A percentile compares a stretch with the other conserved stretches of the same genome.
Evolutionary conservation across 2,888 invertebrate genomes (phyloP).

Genomic region (Lepidochrysops patricia): DNA sequence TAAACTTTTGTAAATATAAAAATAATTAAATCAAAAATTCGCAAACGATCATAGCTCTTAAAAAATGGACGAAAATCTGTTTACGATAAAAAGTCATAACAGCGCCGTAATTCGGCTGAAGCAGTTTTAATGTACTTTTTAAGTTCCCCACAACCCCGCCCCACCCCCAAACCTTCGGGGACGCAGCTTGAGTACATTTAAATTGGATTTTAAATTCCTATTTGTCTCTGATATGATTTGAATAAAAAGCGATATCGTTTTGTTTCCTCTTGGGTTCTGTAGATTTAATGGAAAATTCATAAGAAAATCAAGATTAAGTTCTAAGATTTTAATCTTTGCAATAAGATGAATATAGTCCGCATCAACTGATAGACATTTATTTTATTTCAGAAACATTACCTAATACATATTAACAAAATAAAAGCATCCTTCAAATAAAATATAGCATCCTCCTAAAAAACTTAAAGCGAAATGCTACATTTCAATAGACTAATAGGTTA

Average conservation of each 20-base stretch:
- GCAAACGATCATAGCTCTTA: background rate
- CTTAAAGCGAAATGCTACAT: no score
- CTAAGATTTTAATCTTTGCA: background rate
- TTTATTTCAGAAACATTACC: no score
- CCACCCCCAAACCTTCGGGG: slow-evolving; percentile 21
- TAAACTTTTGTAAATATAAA: background rate
- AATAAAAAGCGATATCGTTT: slow-evolving; percentile 16
- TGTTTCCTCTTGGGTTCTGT: background rate
- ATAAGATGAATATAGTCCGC: no score
- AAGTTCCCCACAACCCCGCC: slow-evolving; percentile 17
- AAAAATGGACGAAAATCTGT: background rate
- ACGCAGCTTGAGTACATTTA: slow-evolving; percentile 27
- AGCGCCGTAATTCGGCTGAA: background rate
- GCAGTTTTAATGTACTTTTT: slow-evolving; percentile 1
- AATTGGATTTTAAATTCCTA: slow-evolving; percentile 35
- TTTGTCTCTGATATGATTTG: slow-evolving; percentile 26
- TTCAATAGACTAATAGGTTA: no score
- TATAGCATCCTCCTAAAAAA: no score
- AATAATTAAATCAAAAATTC: background rate
- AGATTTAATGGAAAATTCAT: background rate
- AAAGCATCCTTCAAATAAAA: no score
- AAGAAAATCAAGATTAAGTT: background rate
- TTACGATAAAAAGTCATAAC: background rate
- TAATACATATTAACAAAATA: no score
- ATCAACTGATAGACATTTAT: no score